Evolutionary conservation across 1,140 invertebrate species (phyloP).

Genomic region (Tribolium madens): DNA sequence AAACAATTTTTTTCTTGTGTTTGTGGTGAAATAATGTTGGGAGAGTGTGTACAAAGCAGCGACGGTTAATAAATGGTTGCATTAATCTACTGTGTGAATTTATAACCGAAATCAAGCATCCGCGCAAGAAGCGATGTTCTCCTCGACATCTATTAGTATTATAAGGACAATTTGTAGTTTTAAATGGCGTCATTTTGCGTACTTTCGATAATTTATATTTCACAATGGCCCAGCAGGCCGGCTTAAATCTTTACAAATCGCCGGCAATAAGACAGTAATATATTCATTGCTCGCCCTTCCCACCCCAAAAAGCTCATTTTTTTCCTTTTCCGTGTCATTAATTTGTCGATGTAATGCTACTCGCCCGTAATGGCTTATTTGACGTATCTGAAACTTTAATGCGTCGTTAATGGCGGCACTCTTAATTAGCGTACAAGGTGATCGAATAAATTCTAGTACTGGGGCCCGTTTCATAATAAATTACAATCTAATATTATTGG

Average conservation of each 20-base stretch:
- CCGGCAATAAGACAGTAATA: slow-evolving; percentile 10
- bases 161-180: slow-evolving; percentile 38
- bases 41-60: no score
- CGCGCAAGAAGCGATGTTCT: slow-evolving; percentile 9
- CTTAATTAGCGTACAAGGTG: slow-evolving; percentile 31
- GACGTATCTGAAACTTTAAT: slow-evolving; percentile 27
- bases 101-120: slow-evolving; percentile 19
- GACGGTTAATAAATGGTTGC: slow-evolving; percentile 32
- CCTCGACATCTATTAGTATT: slow-evolving; percentile 44
- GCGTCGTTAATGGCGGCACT: not conserved
- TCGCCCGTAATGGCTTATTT: slow-evolving; percentile 10
- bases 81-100: slow-evolving; percentile 37
- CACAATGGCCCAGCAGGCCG: not conserved
- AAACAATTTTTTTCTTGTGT: no score
- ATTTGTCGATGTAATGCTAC: slow-evolving; percentile 7
- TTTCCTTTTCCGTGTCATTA: not conserved
- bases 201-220: slow-evolving; percentile 40
- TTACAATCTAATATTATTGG: no score
- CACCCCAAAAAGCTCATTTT: not conserved
- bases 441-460: slow-evolving; percentile 3
- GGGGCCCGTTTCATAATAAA: no score
- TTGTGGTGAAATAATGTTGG: no score
- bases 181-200: not conserved
- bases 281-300: slow-evolving; percentile 9
- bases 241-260: slow-evolving; percentile 24